These are phyloP conservation scores for Papilio protenor DNA, from an alignment of 2,888 invertebrate genomes.

Conservation along the genomic window DNA sequence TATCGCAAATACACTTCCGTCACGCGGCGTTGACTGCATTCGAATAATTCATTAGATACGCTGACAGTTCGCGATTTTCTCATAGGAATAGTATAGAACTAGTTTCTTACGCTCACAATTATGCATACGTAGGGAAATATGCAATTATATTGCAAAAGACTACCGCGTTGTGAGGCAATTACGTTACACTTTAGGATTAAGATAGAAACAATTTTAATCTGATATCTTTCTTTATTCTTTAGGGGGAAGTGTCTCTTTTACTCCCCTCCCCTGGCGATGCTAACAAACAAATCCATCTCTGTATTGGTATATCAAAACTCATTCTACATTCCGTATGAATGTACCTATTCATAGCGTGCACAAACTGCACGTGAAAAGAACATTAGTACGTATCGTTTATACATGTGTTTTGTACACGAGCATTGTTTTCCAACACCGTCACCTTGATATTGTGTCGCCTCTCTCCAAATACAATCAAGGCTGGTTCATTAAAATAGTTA, in stretches of 20 bases:
- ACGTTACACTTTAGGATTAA: background rate
- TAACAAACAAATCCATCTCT: background rate
- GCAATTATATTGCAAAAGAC: conserved; percentile 26
- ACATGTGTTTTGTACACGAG: conserved; percentile 46
- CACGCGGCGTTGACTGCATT: conserved; percentile 47
- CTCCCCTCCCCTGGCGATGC: no score
- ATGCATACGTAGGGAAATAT: conserved; percentile 22
- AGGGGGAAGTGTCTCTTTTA: no score
- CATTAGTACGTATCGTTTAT: conserved; percentile 25
- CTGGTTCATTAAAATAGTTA: conserved; percentile 50
- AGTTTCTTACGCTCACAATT: conserved; percentile 31
- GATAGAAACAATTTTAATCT: background rate
- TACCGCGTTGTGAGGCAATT: background rate
- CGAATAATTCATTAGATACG: conserved; percentile 37
- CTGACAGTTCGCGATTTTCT: conserved; percentile 36
- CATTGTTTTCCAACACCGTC: conserved; percentile 52
- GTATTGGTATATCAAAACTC: background rate
- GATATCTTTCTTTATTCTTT: no score
- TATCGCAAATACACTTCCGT: conserved; percentile 48
- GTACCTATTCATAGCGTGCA: conserved; percentile 11
- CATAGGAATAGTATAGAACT: conserved; percentile 36
- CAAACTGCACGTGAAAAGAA: conserved; percentile 17
- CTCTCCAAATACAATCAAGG: conserved; percentile 54
- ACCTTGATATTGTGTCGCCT: conserved; percentile 53
- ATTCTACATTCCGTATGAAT: background rate